A percentile compares a stretch with the other conserved stretches of the same genome.
These are phyloP conservation scores for Hippasteria phrygiana DNA, from an alignment of 53 echinoderm and acorn worm species.

Conservation along the genomic window DNA sequence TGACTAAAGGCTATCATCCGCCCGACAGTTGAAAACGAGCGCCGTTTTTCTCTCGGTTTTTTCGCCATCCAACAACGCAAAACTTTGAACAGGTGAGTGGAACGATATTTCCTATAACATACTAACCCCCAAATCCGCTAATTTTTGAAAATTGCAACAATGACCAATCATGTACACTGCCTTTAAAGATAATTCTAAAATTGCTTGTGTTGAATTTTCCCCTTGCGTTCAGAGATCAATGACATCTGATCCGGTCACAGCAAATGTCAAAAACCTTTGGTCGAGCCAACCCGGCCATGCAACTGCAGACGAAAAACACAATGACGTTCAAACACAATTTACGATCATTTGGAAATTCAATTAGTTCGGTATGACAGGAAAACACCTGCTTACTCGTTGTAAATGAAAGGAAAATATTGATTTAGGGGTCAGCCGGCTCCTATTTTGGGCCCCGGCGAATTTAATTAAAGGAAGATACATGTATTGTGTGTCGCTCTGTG, in stretches of 20 bases:
- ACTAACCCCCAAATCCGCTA: too few relatives aligned
- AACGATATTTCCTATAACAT: too few relatives aligned
- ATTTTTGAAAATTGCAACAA: too few relatives aligned
- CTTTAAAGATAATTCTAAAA: background rate
- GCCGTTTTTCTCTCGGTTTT: too few relatives aligned
- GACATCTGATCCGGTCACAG: background rate
- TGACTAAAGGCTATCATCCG: too few relatives aligned
- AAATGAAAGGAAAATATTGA: background rate
- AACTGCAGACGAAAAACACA: too few relatives aligned
- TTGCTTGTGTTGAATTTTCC: background rate
- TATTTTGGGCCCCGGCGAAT: background rate
- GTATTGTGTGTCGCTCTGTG: background rate
- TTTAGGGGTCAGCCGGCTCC: background rate
- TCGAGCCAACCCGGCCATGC: background rate
- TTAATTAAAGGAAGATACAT: slow-evolving; percentile 4
- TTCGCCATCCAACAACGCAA: too few relatives aligned
- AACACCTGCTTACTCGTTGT: background rate
- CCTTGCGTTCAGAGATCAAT: slow-evolving; percentile 1
- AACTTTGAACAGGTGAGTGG: too few relatives aligned
- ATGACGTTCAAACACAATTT: background rate
- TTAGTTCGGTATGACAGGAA: background rate
- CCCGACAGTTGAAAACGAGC: too few relatives aligned
- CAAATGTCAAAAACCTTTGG: background rate
- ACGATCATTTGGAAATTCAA: background rate
- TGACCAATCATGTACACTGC: too few relatives aligned